Evolutionary conservation across 1,140 invertebrate species (phyloP).

Genomic region (Laodelphax striatellus): DNA sequence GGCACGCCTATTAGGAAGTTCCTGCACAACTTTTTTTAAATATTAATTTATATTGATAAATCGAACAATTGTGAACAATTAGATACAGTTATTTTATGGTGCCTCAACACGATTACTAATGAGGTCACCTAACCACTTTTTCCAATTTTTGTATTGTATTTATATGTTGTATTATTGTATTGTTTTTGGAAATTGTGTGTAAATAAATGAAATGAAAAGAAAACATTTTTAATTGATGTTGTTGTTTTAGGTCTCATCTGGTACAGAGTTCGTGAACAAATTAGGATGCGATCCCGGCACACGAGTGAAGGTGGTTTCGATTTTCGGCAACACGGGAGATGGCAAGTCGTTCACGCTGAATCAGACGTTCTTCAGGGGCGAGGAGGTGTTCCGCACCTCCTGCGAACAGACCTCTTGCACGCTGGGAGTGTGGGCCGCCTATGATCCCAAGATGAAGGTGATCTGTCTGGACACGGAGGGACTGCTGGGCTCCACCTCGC

Average conservation of each 20-base stretch:
- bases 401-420: constrained; percentile 61
- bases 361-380: constrained; percentile 63
- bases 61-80: no score
- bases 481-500: constrained; percentile 48
- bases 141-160: no score
- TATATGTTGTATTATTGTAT: no score
- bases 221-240: no score
- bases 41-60: no score
- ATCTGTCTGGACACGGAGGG: constrained; percentile 76
- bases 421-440: constrained; percentile 69
- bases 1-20: no score
- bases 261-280: constrained; percentile 38
- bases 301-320: constrained; percentile 71
- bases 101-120: no score
- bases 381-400: constrained; percentile 63
- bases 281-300: constrained; percentile 34
- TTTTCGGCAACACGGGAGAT: constrained; percentile 80
- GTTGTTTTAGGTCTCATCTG: constrained; percentile 32
- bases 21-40: no score
- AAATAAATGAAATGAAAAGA: no score
- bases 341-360: constrained; percentile 77
- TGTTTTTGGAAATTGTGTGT: no score
- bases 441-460: constrained; percentile 47
- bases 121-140: no score
- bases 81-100: no score